phyloP scores from a whole-genome alignment of 2,113 vertebrate genomes.

The Gorilla gorilla region DNA sequence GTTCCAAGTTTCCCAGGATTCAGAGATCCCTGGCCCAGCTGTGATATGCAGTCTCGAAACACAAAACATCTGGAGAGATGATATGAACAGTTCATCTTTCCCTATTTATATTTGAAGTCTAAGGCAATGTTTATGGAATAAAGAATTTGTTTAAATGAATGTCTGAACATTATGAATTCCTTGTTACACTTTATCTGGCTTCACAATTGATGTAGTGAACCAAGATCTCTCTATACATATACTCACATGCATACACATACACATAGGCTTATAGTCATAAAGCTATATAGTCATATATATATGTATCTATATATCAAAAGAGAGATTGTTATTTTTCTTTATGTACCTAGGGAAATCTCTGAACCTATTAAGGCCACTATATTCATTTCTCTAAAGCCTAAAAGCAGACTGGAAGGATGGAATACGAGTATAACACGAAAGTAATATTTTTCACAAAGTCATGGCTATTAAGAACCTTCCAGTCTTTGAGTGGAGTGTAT shows the following conservation, averaged over 20 bases:
- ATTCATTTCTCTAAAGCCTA: slow-evolving; percentile 11
- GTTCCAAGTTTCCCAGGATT: slow-evolving; percentile 84
- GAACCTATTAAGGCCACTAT: neutral
- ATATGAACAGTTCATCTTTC: slow-evolving; percentile 86
- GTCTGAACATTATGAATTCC: slow-evolving; percentile 82
- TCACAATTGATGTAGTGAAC: slow-evolving; percentile 69
- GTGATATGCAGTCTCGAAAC: slow-evolving; percentile 80
- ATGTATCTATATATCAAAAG: neutral
- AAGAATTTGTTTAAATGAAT: slow-evolving; percentile 85
- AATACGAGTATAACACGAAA: neutral
- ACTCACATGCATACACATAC: neutral
- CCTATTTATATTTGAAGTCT: slow-evolving; percentile 85
- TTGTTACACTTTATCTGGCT: slow-evolving; percentile 63
- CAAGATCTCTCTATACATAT: slow-evolving; percentile 36
- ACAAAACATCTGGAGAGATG: slow-evolving; percentile 86
- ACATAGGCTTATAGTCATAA: neutral
- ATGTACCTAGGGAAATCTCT: slow-evolving; percentile 9
- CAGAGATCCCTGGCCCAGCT: slow-evolving; percentile 83
- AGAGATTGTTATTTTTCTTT: neutral
- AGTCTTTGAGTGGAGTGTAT: neutral
- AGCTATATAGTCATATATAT: neutral
- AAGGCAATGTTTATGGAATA: slow-evolving; percentile 84
- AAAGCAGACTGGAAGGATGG: neutral
- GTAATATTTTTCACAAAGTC: slow-evolving; percentile 17
- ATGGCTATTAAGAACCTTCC: neutral